Conservation (phyloP, 2,113 vertebrate genomes). For the Oostethus manadensis region DNA sequence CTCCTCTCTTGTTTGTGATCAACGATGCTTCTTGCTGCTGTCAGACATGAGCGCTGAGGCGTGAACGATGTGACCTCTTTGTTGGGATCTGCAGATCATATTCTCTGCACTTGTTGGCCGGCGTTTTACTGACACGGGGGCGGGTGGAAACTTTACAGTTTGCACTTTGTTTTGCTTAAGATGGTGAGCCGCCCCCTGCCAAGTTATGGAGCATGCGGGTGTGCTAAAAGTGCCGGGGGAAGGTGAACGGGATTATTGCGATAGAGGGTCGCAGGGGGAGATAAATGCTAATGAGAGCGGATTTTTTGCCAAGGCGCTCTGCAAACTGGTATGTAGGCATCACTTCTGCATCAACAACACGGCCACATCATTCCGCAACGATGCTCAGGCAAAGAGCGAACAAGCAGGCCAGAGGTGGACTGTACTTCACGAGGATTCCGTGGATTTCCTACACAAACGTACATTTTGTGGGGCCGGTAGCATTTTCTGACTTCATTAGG, state of each 20-base stretch:
- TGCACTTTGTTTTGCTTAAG: conserved; percentile 4
- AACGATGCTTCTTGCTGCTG: conserved; percentile 28
- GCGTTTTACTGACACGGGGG: conserved; percentile 1
- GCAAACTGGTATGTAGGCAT: conserved; percentile 1
- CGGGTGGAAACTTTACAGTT: background rate
- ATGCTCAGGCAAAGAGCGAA: background rate
- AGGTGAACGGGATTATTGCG: conserved; percentile 2
- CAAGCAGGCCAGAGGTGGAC: background rate
- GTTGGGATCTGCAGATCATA: background rate
- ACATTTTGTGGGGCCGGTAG: too few relatives aligned
- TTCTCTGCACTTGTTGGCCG: conserved; percentile 6
- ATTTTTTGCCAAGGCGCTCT: conserved; percentile 7
- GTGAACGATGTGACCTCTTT: conserved; percentile 1
- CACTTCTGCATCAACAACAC: background rate
- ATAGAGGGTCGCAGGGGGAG: conserved; percentile 1
- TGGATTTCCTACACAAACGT: background rate
- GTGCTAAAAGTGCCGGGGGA: background rate
- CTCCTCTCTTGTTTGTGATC: conserved; percentile 27
- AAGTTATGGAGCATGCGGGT: conserved; percentile 3
- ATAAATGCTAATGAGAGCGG: conserved; percentile 12
- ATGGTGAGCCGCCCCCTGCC: background rate
- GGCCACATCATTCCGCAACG: too few relatives aligned
- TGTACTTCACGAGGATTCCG: background rate
- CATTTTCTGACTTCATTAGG: too few relatives aligned
- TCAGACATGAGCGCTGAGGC: conserved; percentile 36